Evolutionary conservation across 2,797 vertebrate species (phyloP), one percentile per base, ranked within the genome.

Genomic region (Danio choprae): DNA sequence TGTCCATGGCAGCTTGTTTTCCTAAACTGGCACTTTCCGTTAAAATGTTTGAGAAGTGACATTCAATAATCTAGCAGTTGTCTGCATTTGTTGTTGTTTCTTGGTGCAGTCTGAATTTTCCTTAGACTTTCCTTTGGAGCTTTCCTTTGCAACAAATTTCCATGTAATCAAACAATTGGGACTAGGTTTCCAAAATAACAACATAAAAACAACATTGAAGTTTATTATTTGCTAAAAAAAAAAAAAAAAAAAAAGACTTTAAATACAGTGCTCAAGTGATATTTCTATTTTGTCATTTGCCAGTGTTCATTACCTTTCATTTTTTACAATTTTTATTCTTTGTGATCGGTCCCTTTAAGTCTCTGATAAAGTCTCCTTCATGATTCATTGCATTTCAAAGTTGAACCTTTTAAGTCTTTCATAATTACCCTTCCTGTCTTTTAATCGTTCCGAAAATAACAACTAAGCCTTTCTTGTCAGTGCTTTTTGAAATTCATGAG

Each of bases 401-500:
- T n/a, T 55, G 10, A 44, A 63, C n/a, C 73, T n/a, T 58, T 56
- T 48, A 58, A 6, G 70, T 11, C 10, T 68, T 81, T 58, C 9
- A 50, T 58, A 74, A 53, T 48, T 41, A 16, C 46, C 43, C 71
- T 71, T 20, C 64, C 74, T 12, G 10, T 51, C n/a, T 56, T 81
- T 80, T 76, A 29, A 77, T 77, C 51, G 3, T 38, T 12, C 20
- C 53, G 38, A 56, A 79, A 79, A 74, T 69, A 58, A 56, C 16
- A 58, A 56, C n/a, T 46, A 48, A 40, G 38, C 60, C 77, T 22
- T 75, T 73, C 68, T 73, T 64, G 15, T 6, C 58, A 36, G 8
- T 67, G 41, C 51, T 48, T 73, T 83, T 80, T 83, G 51, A 83
- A 80, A 83, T 86, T 78, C 71, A 82, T 83, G 79, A 84, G 63